Conservation (phyloP, 2,888 invertebrate genomes). For the Caenorhabditis sp. region DNA sequence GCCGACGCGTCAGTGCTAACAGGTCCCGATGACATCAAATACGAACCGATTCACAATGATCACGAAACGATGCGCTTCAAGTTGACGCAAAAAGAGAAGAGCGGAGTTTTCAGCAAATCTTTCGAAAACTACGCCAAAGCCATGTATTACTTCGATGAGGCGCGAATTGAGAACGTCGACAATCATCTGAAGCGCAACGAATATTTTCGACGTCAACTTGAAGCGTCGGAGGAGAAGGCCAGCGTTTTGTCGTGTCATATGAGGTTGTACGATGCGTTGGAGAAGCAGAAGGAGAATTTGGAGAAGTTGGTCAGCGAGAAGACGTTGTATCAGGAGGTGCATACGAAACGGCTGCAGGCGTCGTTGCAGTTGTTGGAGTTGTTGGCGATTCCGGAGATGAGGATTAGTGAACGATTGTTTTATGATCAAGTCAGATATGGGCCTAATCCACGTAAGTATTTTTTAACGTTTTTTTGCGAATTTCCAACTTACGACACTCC, state of each 20-base stretch:
- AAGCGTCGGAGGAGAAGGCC: constrained; percentile 23
- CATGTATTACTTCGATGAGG: constrained; percentile 17
- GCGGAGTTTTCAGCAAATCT: constrained; percentile 29
- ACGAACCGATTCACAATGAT: background rate
- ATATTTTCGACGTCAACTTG: constrained; percentile 25
- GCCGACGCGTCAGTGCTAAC: constrained; percentile 36
- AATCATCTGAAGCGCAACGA: constrained; percentile 6
- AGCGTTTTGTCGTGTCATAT: constrained; percentile 33
- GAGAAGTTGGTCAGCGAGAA: constrained; percentile 45
- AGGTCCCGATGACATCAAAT: constrained; percentile 13
- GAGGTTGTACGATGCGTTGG: constrained; percentile 28
- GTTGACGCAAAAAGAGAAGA: constrained; percentile 27
- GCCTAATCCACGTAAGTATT: constrained; percentile 35
- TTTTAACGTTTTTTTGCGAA: background rate
- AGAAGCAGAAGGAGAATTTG: constrained; percentile 37
- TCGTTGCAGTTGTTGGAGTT: constrained; percentile 13
- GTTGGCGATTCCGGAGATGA: constrained; percentile 10
- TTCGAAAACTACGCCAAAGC: constrained; percentile 31
- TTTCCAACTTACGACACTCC: too few species aligned
- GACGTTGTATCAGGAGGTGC: constrained; percentile 31
- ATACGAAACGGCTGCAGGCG: constrained; percentile 18
- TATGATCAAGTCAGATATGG: constrained; percentile 47
- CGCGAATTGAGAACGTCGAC: constrained; percentile 19
- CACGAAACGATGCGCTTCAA: constrained; percentile 22
- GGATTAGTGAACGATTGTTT: constrained; percentile 19